phyloP scores from a whole-genome alignment of 2,888 invertebrate species.

The Timandra comae region DNA sequence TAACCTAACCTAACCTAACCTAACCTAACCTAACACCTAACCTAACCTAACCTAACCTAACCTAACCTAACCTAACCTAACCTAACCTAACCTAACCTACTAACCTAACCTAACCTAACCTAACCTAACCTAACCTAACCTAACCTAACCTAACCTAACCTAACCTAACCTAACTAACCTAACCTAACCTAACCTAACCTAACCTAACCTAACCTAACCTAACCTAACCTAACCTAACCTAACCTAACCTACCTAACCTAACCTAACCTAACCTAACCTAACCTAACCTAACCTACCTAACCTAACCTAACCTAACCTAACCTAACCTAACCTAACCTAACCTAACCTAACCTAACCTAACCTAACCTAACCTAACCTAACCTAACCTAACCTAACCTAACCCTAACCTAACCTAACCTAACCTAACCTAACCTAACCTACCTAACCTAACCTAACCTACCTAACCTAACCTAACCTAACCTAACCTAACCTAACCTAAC shows the following conservation, averaged over 20 bases:
- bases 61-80: constrained; percentile 12
- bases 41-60: constrained; percentile 13
- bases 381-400: constrained; percentile 16
- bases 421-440: constrained; percentile 14
- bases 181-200: constrained; percentile 9
- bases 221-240: constrained; percentile 13
- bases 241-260: no score
- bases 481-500: constrained; percentile 19
- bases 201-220: constrained; percentile 11
- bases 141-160: constrained; percentile 9
- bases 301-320: constrained; percentile 4
- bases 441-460: constrained; percentile 16
- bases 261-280: constrained; percentile 16
- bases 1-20: constrained; percentile 1
- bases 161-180: constrained; percentile 5
- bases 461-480: constrained; percentile 20
- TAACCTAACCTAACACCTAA: no score
- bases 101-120: constrained; percentile 13
- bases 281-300: constrained; percentile 9
- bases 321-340: constrained; percentile 2
- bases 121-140: constrained; percentile 10
- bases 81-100: constrained; percentile 12
- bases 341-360: constrained; percentile 12
- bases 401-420: constrained; percentile 13
- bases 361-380: constrained; percentile 16